Percentiles rank a stretch among this genome's conserved stretches.
Evolutionary conservation across 2,113 vertebrate species (phyloP).

Genomic region (Halcyon senegalensis): DNA sequence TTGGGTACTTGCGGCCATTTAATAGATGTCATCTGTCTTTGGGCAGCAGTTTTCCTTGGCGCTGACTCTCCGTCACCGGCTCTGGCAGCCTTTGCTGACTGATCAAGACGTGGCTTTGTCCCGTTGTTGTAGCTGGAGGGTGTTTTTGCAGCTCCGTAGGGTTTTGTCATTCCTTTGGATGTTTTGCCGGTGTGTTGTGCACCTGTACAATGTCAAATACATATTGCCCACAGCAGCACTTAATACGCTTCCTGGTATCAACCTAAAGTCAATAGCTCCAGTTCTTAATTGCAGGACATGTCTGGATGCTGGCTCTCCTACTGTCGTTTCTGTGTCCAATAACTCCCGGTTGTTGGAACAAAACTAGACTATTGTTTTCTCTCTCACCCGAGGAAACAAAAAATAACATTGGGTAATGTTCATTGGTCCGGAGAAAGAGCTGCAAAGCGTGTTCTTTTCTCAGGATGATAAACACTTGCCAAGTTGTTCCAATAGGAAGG

Average conservation of each 20-base stretch:
- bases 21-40: neutral
- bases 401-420: neutral
- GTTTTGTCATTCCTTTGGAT: neutral
- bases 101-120: neutral
- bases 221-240: slow-evolving; percentile 42
- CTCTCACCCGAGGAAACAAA: neutral
- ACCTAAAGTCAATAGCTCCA: slow-evolving; percentile 39
- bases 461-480: neutral
- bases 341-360: neutral
- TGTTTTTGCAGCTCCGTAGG: neutral
- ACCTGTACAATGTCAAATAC: slow-evolving; percentile 41
- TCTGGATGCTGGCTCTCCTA: neutral
- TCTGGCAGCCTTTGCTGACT: neutral
- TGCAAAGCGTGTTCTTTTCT: neutral
- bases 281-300: slow-evolving; percentile 38
- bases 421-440: neutral
- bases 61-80: neutral
- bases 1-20: neutral
- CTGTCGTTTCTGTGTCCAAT: neutral
- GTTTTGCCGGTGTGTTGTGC: neutral
- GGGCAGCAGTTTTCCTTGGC: neutral
- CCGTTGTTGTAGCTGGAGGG: neutral
- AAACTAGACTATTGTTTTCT: slow-evolving; percentile 5
- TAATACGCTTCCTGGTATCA: slow-evolving; percentile 49
- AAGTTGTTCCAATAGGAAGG: neutral